Conservation (phyloP, 2,113 vertebrate species). For the Chaetura pelagica region DNA sequence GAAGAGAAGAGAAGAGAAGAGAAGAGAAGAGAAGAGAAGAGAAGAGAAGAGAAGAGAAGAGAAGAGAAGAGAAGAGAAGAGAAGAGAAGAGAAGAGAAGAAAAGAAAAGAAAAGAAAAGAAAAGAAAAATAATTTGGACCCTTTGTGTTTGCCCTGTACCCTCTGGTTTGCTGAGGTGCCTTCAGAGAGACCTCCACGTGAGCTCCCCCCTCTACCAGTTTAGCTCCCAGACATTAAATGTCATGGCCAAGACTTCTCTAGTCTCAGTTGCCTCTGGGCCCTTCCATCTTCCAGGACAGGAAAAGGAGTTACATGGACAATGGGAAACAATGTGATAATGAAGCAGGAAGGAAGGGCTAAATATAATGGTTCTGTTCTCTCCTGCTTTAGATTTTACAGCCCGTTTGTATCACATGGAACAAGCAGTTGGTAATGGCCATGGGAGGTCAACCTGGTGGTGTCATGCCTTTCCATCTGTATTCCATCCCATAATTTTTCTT, state of each 20-base stretch:
- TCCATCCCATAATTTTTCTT: neutral
- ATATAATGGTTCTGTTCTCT: neutral
- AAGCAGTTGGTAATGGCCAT: neutral
- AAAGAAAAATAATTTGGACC: neutral
- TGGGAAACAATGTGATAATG: neutral
- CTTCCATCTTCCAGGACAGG: neutral
- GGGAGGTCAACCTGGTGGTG: neutral
- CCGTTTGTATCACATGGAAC: rapidly evolving
- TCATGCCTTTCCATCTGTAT: neutral
- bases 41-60: too few species aligned
- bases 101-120: neutral
- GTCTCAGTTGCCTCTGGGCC: neutral
- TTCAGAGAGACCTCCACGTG: neutral
- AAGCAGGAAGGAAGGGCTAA: neutral
- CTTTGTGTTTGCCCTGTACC: neutral
- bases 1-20: too few species aligned
- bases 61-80: too few species aligned
- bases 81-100: too few species aligned
- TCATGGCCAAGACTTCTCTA: neutral
- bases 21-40: too few species aligned
- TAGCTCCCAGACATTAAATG: neutral
- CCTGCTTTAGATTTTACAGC: neutral
- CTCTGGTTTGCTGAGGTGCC: neutral
- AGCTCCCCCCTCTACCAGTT: neutral
- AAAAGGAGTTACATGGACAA: neutral